A percentile compares a stretch with the other conserved stretches of the same genome.
Evolutionary conservation across 2,888 invertebrate species (phyloP).

Genomic region (Folsomia candida): DNA sequence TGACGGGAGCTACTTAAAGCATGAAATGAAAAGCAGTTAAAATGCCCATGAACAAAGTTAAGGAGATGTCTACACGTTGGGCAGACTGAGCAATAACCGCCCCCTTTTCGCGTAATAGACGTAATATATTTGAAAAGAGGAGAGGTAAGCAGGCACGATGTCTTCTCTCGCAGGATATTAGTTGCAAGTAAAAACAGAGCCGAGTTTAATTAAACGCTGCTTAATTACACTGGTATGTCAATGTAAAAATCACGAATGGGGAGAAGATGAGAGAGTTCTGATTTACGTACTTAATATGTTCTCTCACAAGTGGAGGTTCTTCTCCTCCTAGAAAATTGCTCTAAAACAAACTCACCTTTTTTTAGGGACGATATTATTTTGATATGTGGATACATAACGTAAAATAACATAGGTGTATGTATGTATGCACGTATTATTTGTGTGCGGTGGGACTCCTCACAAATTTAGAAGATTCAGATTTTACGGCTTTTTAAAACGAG

Average conservation of each 20-base stretch:
- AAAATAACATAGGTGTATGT: too few relatives aligned
- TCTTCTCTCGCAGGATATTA: not conserved
- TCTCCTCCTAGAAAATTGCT: too few relatives aligned
- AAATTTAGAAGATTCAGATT: not conserved
- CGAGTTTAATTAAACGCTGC: constrained; percentile 14
- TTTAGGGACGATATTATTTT: too few relatives aligned
- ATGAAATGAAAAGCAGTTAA: constrained; percentile 1
- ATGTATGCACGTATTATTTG: too few relatives aligned
- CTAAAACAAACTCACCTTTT: too few relatives aligned
- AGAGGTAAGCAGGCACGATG: not conserved
- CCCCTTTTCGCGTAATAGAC: not conserved
- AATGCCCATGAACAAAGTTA: not conserved
- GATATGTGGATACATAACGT: too few relatives aligned
- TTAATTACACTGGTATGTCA: constrained; percentile 13
- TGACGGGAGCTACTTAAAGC: not conserved
- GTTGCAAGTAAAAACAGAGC: not conserved
- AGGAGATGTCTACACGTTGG: not conserved
- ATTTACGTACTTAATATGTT: not conserved
- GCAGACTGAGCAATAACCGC: not conserved
- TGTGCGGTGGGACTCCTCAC: not conserved
- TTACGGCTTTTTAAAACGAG: not conserved
- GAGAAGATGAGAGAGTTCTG: not conserved
- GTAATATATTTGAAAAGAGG: constrained; percentile 1
- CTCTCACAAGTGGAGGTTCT: too few relatives aligned
- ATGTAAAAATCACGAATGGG: constrained; percentile 12